Evolutionary conservation across 2,888 invertebrate species (phyloP).

Genomic region (Drosophila monieri): DNA sequence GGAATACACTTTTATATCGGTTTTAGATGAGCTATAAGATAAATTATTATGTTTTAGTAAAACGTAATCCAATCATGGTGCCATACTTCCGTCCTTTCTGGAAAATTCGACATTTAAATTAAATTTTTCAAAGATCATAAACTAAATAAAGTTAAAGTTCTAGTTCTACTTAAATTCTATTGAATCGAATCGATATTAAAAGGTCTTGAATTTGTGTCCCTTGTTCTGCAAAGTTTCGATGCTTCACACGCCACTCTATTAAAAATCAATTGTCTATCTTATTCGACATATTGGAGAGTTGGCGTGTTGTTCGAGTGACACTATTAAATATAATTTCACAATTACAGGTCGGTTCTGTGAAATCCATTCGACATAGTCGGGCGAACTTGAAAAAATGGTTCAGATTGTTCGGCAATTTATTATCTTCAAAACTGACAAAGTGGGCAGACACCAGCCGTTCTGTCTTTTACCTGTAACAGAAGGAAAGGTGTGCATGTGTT

Average conservation of each 20-base stretch:
- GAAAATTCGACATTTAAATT: too few species aligned
- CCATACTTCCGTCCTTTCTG: too few species aligned
- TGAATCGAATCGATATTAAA: too few species aligned
- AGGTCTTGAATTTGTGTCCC: too few species aligned
- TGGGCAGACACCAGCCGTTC: slow-evolving; percentile 1
- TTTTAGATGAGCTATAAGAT: too few species aligned
- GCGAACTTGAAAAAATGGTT: neutral
- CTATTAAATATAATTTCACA: neutral
- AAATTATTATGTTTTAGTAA: too few species aligned
- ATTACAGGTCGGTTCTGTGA: neutral
- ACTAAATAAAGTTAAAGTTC: too few species aligned
- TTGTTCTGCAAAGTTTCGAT: too few species aligned
- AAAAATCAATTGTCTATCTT: neutral
- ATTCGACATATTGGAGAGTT: neutral
- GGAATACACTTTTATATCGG: too few species aligned
- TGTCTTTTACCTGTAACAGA: slow-evolving; percentile 1
- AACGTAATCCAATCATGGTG: too few species aligned
- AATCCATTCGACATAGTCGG: neutral
- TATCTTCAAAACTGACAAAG: neutral
- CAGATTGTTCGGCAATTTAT: neutral
- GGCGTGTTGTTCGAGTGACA: neutral
- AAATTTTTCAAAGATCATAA: too few species aligned
- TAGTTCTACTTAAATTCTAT: too few species aligned
- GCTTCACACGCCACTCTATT: neutral
- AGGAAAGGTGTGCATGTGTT: neutral